phyloP scores from a whole-genome alignment of 1,140 invertebrate genomes.

The Drosophila nikananu region DNA sequence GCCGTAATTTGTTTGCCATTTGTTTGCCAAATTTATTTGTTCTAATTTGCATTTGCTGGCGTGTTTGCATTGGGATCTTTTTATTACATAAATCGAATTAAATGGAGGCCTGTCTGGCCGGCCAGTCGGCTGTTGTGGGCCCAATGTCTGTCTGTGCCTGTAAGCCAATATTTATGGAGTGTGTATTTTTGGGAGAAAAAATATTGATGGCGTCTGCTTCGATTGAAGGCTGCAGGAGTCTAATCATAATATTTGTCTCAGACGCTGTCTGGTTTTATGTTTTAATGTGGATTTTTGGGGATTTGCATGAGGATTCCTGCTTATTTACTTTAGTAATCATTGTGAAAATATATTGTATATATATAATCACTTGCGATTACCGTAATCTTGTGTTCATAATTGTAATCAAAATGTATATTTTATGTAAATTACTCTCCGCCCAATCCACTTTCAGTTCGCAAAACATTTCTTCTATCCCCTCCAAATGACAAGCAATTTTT shows the following conservation, averaged over 20 bases:
- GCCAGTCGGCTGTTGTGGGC: neutral
- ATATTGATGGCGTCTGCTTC: slow-evolving; percentile 26
- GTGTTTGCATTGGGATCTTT: slow-evolving; percentile 25
- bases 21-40: slow-evolving; percentile 53
- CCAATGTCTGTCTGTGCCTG: slow-evolving; percentile 16
- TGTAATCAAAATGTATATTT: slow-evolving; percentile 45
- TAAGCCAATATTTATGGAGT: slow-evolving; percentile 46
- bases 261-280: slow-evolving; percentile 12
- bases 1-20: slow-evolving; percentile 51
- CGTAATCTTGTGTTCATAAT: slow-evolving; percentile 33
- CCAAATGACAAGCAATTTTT: slow-evolving; percentile 21
- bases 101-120: slow-evolving; percentile 37
- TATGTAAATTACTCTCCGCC: slow-evolving; percentile 20
- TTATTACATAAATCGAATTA: slow-evolving; percentile 48
- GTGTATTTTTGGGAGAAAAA: slow-evolving; percentile 13
- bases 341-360: neutral
- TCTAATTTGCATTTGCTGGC: slow-evolving; percentile 48
- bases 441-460: slow-evolving; percentile 3
- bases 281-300: slow-evolving; percentile 3
- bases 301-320: slow-evolving; percentile 11
- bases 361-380: neutral
- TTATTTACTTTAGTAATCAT: slow-evolving; percentile 26
- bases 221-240: slow-evolving; percentile 2
- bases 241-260: slow-evolving; percentile 41
- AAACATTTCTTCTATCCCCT: neutral